Evolutionary conservation across 2,888 invertebrate species (phyloP).

Genomic region (Hypomecis atomaria): DNA sequence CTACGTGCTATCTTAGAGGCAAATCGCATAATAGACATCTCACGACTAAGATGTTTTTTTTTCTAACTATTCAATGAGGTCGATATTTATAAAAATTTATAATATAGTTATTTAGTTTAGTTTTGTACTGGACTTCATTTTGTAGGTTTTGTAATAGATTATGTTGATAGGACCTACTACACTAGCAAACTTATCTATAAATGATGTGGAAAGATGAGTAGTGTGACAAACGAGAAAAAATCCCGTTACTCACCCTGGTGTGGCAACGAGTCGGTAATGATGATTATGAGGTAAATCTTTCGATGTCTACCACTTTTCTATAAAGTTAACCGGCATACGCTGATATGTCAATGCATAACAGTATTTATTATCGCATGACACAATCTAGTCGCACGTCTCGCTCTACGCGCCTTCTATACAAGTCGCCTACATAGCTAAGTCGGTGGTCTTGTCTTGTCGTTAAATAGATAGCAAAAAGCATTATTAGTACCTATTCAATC

Average conservation of each 20-base stretch:
- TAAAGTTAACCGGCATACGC: slow-evolving; percentile 42
- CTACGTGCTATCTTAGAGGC: no score
- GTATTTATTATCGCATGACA: slow-evolving; percentile 20
- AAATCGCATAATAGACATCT: no score
- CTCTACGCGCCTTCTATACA: slow-evolving; percentile 8
- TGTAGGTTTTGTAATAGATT: no score
- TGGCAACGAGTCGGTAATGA: no score
- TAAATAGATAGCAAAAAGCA: background rate
- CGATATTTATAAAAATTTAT: no score
- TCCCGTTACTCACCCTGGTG: no score
- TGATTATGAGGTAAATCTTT: no score
- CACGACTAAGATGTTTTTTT: no score
- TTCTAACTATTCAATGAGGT: no score
- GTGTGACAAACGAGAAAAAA: background rate
- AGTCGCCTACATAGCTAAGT: background rate
- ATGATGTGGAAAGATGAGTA: background rate
- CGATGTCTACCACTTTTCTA: slow-evolving; percentile 24
- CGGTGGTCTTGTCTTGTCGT: slow-evolving; percentile 5
- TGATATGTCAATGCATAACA: slow-evolving; percentile 32
- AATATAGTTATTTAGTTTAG: no score
- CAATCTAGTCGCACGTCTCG: slow-evolving; percentile 19
- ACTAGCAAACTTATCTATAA: background rate
- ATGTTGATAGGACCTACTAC: no score
- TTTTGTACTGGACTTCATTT: no score
- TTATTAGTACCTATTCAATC: background rate